phyloP scores from a whole-genome alignment of 2,888 invertebrate genomes.

The Oscheius sp. region DNA sequence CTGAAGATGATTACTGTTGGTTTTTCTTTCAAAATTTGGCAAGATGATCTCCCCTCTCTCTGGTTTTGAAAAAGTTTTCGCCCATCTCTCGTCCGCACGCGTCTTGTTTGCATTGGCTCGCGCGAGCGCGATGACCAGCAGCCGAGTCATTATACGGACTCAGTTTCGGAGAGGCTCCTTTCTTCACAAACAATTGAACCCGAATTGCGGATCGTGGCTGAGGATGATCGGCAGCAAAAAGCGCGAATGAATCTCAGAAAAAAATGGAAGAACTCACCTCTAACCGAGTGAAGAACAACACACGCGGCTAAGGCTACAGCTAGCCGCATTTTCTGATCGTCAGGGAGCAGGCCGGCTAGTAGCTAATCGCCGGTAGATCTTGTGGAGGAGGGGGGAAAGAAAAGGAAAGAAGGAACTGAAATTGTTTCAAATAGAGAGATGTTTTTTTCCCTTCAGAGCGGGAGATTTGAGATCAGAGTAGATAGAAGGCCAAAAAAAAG shows the following conservation, averaged over 20 bases:
- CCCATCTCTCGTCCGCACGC: not conserved
- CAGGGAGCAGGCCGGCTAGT: not conserved
- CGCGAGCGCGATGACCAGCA: not conserved
- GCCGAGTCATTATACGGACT: slow-evolving; percentile 15
- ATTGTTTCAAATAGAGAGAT: not conserved
- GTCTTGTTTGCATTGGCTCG: slow-evolving; percentile 1
- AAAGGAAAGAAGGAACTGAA: not conserved
- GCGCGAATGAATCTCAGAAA: not conserved
- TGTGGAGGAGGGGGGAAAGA: not conserved
- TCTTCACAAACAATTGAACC: slow-evolving; percentile 26
- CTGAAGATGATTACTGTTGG: slow-evolving; percentile 29
- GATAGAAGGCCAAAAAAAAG: too few relatives aligned
- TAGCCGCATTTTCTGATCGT: slow-evolving; percentile 10
- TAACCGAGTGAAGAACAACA: slow-evolving; percentile 15
- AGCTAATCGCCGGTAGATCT: not conserved
- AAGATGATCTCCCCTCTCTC: too few relatives aligned
- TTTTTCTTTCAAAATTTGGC: not conserved
- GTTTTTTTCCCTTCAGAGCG: too few relatives aligned
- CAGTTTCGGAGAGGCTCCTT: too few relatives aligned
- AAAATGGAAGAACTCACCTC: not conserved
- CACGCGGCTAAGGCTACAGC: slow-evolving; percentile 22
- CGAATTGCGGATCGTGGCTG: slow-evolving; percentile 3
- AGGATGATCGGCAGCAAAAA: not conserved
- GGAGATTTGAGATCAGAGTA: too few relatives aligned
- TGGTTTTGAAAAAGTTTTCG: too few relatives aligned